Conservation (phyloP, 2,888 invertebrate genomes). For the Eubasilissa splendida region DNA sequence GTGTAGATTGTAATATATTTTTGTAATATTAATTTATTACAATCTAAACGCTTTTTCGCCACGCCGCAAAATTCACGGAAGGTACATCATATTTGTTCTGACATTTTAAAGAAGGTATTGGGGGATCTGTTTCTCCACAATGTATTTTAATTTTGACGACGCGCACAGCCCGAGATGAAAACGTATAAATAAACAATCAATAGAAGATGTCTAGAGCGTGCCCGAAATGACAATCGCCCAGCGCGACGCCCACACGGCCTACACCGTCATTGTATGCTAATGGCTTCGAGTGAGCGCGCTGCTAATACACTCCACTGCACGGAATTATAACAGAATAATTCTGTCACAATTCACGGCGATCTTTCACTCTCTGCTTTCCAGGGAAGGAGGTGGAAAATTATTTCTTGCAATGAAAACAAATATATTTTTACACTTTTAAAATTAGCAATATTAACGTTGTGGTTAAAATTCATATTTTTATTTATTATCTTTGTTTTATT, state of each 20-base stretch:
- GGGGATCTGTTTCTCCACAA: too few species aligned
- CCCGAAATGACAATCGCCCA: conserved; percentile 26
- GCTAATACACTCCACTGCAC: conserved; percentile 30
- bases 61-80: too few species aligned
- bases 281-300: conserved; percentile 10
- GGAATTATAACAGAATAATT: conserved; percentile 28
- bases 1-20: too few species aligned
- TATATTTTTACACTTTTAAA: not conserved
- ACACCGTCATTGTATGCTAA: conserved; percentile 28
- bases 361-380: conserved; percentile 20
- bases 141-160: conserved; percentile 7
- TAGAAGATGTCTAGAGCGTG: conserved; percentile 23
- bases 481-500: too few species aligned
- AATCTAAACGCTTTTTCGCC: too few species aligned
- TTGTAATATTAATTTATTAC: too few species aligned
- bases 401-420: not conserved
- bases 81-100: too few species aligned
- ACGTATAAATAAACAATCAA: conserved; percentile 27
- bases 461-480: too few species aligned
- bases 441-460: too few species aligned
- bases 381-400: conserved; percentile 5
- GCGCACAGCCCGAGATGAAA: not conserved
- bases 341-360: conserved; percentile 24
- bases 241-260: conserved; percentile 28
- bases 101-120: too few species aligned